Conservation (phyloP, 30 jellyfish, hydroid and myxozoan species). For the Hydra vulgaris region DNA sequence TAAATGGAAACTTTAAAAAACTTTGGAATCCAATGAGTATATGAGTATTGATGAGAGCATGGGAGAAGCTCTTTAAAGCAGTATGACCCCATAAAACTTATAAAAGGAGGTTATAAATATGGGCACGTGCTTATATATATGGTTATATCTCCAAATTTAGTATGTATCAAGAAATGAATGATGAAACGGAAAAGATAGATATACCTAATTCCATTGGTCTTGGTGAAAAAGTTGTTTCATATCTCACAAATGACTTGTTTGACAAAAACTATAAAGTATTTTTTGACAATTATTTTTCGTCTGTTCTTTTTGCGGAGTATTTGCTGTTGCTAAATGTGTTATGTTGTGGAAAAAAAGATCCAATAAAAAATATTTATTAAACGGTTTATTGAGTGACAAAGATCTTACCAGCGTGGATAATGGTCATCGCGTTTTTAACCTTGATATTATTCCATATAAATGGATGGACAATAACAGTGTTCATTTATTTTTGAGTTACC, state of each 20-base stretch:
- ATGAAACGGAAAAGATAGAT: slow-evolving; percentile 35
- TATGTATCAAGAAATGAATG: slow-evolving; percentile 53
- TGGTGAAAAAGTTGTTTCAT: slow-evolving; percentile 33
- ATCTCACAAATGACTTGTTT: too few relatives aligned
- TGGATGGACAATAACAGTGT: too few relatives aligned
- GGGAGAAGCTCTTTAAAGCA: too few relatives aligned
- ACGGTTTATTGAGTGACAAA: too few relatives aligned
- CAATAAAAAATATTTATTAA: slow-evolving; percentile 29
- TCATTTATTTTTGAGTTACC: too few relatives aligned
- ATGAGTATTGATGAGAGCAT: slow-evolving; percentile 55
- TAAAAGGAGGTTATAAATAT: too few relatives aligned
- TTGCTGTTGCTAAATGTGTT: too few relatives aligned
- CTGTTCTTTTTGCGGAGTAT: slow-evolving; percentile 43
- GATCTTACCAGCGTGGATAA: neutral
- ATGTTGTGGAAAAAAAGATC: slow-evolving; percentile 45
- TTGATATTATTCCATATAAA: too few relatives aligned
- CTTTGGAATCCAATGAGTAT: too few relatives aligned
- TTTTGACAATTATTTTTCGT: slow-evolving; percentile 48
- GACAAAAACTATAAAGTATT: slow-evolving; percentile 31
- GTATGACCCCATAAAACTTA: too few relatives aligned
- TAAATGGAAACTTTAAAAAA: too few relatives aligned
- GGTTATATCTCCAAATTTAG: slow-evolving; percentile 45
- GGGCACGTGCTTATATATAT: too few relatives aligned
- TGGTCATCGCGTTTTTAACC: slow-evolving; percentile 4
- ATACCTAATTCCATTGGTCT: slow-evolving; percentile 36